These are phyloP conservation scores for Uropsilus gracilis DNA, from an alignment of 2,113 vertebrate genomes.

Conservation along the genomic window DNA sequence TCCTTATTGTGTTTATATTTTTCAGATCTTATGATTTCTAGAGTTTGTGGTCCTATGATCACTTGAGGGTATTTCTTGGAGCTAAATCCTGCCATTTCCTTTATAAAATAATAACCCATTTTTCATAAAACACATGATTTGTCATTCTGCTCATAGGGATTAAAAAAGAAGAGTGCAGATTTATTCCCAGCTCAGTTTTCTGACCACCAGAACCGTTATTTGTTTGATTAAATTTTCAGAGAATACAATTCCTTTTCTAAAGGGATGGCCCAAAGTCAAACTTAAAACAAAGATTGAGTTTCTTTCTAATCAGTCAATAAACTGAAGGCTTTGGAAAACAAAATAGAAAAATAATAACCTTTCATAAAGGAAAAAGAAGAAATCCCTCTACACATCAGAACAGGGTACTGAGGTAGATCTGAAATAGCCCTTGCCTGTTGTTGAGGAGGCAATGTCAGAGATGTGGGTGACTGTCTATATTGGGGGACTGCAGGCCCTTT, in stretches of 20 bases:
- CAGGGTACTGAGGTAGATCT: background rate
- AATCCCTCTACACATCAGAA: background rate
- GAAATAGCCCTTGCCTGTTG: background rate
- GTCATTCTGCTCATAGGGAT: background rate
- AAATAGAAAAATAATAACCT: background rate
- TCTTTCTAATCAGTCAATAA: background rate
- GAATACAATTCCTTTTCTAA: constrained; percentile 26
- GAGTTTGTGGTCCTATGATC: background rate
- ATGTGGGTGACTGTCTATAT: fast-evolving
- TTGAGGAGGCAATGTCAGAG: background rate
- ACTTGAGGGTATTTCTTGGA: background rate
- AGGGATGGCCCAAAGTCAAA: constrained; percentile 12
- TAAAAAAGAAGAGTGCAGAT: background rate
- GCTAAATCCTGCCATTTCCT: background rate
- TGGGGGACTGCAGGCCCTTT: background rate
- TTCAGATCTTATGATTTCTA: background rate
- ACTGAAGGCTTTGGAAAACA: background rate
- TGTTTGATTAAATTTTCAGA: constrained; percentile 39
- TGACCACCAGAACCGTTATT: background rate
- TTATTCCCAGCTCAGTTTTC: background rate
- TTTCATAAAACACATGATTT: background rate
- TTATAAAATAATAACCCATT: constrained; percentile 32
- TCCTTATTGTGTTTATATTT: background rate
- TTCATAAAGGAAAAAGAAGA: background rate
- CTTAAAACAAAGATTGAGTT: background rate